phyloP scores from a whole-genome alignment of 2,113 vertebrate species.

The Cinclus cinclus region DNA sequence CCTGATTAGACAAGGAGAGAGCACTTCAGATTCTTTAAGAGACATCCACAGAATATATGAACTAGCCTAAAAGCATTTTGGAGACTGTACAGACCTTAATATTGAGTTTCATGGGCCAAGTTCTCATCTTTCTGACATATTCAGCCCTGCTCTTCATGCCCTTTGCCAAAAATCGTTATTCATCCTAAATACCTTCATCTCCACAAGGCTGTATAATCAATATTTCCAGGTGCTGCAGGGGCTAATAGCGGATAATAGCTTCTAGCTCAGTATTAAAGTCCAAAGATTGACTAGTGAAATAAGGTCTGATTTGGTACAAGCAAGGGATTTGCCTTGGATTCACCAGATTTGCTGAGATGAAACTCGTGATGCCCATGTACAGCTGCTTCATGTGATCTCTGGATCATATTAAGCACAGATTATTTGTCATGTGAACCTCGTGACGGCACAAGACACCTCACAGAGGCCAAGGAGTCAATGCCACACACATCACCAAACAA shows the following conservation, averaged over 20 bases:
- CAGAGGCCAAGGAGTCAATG: neutral
- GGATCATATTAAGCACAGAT: rapidly evolving
- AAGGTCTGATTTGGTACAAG: neutral
- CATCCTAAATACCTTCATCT: neutral
- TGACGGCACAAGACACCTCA: neutral
- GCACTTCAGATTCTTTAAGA: neutral
- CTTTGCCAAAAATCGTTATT: neutral
- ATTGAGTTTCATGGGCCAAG: neutral
- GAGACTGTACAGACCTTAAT: neutral
- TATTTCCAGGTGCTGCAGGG: neutral
- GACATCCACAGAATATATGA: neutral
- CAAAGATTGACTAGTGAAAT: neutral
- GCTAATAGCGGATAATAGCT: neutral
- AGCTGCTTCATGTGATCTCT: neutral
- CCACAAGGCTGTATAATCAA: neutral
- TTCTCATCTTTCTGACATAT: neutral
- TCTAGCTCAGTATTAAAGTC: neutral
- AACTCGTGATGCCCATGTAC: rapidly evolving
- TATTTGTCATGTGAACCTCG: neutral
- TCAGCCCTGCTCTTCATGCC: neutral
- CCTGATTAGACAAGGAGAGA: neutral
- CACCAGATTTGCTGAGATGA: neutral
- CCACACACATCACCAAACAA: neutral
- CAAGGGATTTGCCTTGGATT: neutral
- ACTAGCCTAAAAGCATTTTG: neutral